Percentiles rank a stretch among this genome's conserved stretches.
phyloP scores from a whole-genome alignment of 2,797 vertebrate species.

The Cynopterus sphinx region DNA sequence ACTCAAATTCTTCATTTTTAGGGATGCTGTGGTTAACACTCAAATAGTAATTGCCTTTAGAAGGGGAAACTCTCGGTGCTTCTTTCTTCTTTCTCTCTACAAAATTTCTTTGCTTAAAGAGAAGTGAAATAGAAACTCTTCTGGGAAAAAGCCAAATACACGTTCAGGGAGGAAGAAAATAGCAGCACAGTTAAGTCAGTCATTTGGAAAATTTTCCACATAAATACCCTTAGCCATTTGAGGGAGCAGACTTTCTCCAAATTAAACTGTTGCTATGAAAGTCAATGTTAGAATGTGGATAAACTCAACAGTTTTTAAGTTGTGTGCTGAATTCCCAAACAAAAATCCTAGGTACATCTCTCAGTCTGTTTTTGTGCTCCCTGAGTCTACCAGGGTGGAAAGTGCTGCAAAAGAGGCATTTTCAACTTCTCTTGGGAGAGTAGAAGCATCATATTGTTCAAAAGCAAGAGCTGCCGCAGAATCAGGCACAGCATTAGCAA shows the following conservation, averaged over 20 bases:
- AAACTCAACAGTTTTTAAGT: slow-evolving; percentile 55
- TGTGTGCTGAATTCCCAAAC: slow-evolving; percentile 67
- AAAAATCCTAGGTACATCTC: slow-evolving; percentile 28
- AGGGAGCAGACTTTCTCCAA: slow-evolving; percentile 75
- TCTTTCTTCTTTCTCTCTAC: slow-evolving; percentile 8
- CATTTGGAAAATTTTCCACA: slow-evolving; percentile 76
- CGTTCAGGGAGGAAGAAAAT: slow-evolving; percentile 72
- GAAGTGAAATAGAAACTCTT: slow-evolving; percentile 72
- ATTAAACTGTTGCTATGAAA: slow-evolving; percentile 73
- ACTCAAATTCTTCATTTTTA: background rate
- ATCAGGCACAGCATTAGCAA: background rate
- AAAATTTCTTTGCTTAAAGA: slow-evolving; percentile 55
- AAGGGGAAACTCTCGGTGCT: background rate
- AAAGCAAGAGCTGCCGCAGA: slow-evolving; percentile 59
- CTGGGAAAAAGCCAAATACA: slow-evolving; percentile 66
- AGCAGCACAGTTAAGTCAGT: slow-evolving; percentile 70
- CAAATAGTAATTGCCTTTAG: slow-evolving; percentile 42
- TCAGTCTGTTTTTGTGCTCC: slow-evolving; percentile 7
- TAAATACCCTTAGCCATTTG: slow-evolving; percentile 75
- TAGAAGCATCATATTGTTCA: background rate
- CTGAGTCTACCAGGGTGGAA: slow-evolving; percentile 22
- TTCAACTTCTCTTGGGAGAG: slow-evolving; percentile 51
- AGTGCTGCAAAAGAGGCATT: slow-evolving; percentile 41
- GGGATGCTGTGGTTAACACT: background rate
- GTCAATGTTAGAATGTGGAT: slow-evolving; percentile 66